phyloP scores from a whole-genome alignment of 2,797 vertebrate genomes.

The Neomorphus geoffroyi region DNA sequence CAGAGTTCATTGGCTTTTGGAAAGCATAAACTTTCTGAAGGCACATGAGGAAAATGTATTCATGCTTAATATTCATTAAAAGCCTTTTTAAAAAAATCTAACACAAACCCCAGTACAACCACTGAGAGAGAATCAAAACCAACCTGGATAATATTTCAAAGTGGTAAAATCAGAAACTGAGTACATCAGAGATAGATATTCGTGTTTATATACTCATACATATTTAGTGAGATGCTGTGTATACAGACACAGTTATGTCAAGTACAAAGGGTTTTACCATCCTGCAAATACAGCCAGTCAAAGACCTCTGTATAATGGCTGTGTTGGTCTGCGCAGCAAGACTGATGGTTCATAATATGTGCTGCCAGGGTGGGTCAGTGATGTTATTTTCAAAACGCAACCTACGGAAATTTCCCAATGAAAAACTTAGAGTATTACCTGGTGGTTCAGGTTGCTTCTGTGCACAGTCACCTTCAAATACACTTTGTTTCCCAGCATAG shows the following conservation, averaged over 20 bases:
- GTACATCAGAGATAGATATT: not conserved
- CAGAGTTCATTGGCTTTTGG: slow-evolving; percentile 16
- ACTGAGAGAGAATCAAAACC: not conserved
- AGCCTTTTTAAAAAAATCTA: not conserved
- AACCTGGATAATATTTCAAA: slow-evolving; percentile 24
- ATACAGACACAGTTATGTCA: not conserved
- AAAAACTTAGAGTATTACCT: not conserved
- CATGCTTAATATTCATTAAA: slow-evolving; percentile 9
- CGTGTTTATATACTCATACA: not conserved
- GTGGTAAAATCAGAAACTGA: not conserved
- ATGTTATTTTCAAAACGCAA: not conserved
- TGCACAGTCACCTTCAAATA: not conserved
- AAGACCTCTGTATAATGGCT: not conserved
- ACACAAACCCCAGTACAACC: not conserved
- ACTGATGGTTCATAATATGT: rapidly evolving
- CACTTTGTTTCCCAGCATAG: not conserved
- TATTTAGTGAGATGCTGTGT: not conserved
- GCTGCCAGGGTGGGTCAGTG: not conserved
- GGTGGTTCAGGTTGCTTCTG: not conserved
- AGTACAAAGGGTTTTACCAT: not conserved
- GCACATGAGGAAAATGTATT: slow-evolving; percentile 4
- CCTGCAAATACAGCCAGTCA: not conserved
- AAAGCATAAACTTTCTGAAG: not conserved
- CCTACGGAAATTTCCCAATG: not conserved
- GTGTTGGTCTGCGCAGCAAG: not conserved